phyloP scores from a whole-genome alignment of 2,797 vertebrate species.

The Caiman crocodilus region DNA sequence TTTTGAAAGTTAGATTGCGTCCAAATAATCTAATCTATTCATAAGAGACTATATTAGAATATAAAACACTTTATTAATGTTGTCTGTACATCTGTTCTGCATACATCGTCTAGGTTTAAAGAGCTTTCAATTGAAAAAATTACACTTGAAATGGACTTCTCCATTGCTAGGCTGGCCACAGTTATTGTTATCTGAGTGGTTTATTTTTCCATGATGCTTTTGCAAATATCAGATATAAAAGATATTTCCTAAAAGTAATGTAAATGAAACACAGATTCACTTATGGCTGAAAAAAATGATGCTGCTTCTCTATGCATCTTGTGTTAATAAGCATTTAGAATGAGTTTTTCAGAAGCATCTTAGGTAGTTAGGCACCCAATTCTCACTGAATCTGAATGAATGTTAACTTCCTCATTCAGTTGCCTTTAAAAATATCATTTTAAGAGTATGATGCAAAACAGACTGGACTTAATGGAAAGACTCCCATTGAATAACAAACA shows the following conservation, averaged over 20 bases:
- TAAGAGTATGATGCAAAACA: not conserved
- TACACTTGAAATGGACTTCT: not conserved
- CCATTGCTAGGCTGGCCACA: not conserved
- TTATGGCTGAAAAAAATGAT: not conserved
- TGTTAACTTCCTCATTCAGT: not conserved
- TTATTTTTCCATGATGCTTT: not conserved
- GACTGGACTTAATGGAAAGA: not conserved
- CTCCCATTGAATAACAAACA: not conserved
- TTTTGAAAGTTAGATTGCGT: conserved; percentile 2
- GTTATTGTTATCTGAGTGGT: not conserved
- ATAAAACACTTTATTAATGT: conserved; percentile 14
- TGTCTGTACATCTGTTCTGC: not conserved
- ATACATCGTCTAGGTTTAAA: not conserved
- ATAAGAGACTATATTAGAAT: conserved; percentile 28
- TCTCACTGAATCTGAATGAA: not conserved
- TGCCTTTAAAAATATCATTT: not conserved
- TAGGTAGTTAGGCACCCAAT: not conserved
- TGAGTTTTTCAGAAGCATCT: not conserved
- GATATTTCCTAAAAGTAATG: not conserved
- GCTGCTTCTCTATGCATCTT: not conserved
- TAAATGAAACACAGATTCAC: not conserved
- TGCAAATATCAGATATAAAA: not conserved
- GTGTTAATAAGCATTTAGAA: not conserved
- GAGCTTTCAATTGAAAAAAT: conserved; percentile 2
- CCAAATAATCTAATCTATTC: not conserved